Evolutionary conservation across 2,113 vertebrate genomes (phyloP).

Genomic region (Falcunculus frontatus): DNA sequence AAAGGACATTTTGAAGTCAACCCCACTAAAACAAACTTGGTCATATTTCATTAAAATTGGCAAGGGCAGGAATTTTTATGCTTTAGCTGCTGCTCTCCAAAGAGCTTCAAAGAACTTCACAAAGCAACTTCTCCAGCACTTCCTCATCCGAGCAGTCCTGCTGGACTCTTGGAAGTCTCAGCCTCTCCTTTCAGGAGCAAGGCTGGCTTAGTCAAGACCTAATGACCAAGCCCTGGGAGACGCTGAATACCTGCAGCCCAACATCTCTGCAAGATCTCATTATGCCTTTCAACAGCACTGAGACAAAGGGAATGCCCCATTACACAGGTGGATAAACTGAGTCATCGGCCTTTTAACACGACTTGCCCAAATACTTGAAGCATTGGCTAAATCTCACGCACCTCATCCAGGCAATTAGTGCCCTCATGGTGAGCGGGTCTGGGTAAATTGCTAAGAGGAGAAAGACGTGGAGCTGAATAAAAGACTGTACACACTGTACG

Average conservation of each 20-base stretch:
- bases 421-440: neutral
- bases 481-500: neutral
- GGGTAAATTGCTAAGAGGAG: neutral
- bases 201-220: slow-evolving; percentile 13
- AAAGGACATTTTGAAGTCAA: slow-evolving; percentile 29
- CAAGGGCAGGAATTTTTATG: neutral
- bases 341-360: slow-evolving; percentile 7
- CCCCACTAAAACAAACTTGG: neutral
- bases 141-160: slow-evolving; percentile 18
- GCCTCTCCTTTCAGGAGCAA: slow-evolving; percentile 42
- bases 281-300: slow-evolving; percentile 12
- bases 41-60: slow-evolving; percentile 15
- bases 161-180: slow-evolving; percentile 3
- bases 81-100: neutral
- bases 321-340: slow-evolving; percentile 49
- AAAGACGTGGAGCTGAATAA: neutral
- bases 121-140: slow-evolving; percentile 7
- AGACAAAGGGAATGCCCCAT: slow-evolving; percentile 54
- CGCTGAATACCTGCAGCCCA: slow-evolving; percentile 2
- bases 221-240: slow-evolving; percentile 40
- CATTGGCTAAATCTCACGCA: neutral
- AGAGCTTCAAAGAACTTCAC: neutral
- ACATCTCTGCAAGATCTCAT: neutral
- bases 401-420: slow-evolving; percentile 15
- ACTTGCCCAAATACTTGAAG: slow-evolving; percentile 34